Base-by-base conservation (phyloP, 2,113 vertebrate genomes). In the Spea multiplicata region DNA sequence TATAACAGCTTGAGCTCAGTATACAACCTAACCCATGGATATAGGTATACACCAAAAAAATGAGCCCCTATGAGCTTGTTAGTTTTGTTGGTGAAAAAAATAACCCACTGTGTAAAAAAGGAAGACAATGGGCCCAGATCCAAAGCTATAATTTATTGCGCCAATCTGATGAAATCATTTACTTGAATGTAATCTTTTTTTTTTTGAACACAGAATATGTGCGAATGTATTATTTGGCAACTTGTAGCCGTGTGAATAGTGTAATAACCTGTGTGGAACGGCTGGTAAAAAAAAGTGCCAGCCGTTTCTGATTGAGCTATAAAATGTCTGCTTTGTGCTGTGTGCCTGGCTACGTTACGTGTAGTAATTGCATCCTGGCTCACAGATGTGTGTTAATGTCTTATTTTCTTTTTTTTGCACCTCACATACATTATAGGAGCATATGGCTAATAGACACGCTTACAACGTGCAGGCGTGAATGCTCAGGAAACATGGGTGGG, bases 291-390 rank as follows among this genome's bases (percentile, higher is more conserved):
- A 84, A 84, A 84, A 83, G 76, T 84, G 83, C 66, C 0, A 6
- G 77, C 84, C 85, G 84, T 84, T 85, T 87, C 82, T 85, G 87
- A 82, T 65, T 80, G 83, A 75, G 84, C 79, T 84, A 81, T 89
- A 87, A 90, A 88, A 83, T 9, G 83, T 85, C 87, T 87, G 86
- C 83, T 66, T 82, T 81, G 83, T 70, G 84, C 84, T 74, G 76
- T 16, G 81, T 83, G 80, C 72, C 44, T 47, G 81, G 81, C 82
- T 85, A 82, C 80, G 80, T 69, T 81, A 83, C 84, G 62, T 80
- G 57, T 74, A 85, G 84, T 86, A 89, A 86, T 78, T 86, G 83
- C 83, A 88, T 88, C 85, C 86, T 86, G 85, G 79, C 82, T 83
- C 86, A 84, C 88, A 90, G 86, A 85, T 88, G 85, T 82, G 84